Evolutionary conservation across 2,113 vertebrate genomes (phyloP).

Genomic region (Ageneiosus marmoratus): DNA sequence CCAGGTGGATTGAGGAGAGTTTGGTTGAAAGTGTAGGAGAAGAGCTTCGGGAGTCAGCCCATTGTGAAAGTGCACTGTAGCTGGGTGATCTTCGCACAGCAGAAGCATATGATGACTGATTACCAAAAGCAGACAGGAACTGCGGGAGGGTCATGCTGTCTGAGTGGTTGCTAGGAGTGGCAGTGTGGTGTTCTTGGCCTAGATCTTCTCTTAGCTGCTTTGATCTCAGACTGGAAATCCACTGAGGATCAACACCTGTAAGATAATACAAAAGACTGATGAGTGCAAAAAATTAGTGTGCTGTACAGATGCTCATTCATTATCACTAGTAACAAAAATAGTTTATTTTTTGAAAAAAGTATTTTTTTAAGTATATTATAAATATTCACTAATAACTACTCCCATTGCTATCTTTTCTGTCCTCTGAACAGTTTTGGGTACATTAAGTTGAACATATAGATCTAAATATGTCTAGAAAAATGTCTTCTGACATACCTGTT

Average conservation of each 20-base stretch:
- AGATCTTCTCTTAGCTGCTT: slow-evolving; percentile 77
- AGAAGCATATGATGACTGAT: slow-evolving; percentile 87
- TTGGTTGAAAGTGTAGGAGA: slow-evolving; percentile 83
- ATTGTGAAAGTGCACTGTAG: slow-evolving; percentile 65
- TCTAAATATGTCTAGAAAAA: background rate
- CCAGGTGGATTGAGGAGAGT: slow-evolving; percentile 82
- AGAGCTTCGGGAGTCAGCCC: slow-evolving; percentile 82
- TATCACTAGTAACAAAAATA: background rate
- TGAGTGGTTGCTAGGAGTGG: slow-evolving; percentile 68
- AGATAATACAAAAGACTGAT: background rate
- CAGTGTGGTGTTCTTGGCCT: slow-evolving; percentile 37
- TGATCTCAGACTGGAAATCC: slow-evolving; percentile 82
- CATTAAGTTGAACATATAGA: background rate
- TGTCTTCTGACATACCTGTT: background rate
- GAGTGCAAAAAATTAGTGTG: background rate
- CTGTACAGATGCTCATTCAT: background rate
- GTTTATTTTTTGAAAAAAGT: background rate
- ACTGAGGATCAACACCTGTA: slow-evolving; percentile 75
- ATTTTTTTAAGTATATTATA: background rate
- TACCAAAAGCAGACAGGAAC: slow-evolving; percentile 78
- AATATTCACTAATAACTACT: too few species aligned
- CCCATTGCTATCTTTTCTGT: background rate
- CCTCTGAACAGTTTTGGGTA: background rate
- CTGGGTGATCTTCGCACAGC: slow-evolving; percentile 81
- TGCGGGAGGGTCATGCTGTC: slow-evolving; percentile 76